Conservation (phyloP, 23 tunicate genomes). For the Styela clava region DNA sequence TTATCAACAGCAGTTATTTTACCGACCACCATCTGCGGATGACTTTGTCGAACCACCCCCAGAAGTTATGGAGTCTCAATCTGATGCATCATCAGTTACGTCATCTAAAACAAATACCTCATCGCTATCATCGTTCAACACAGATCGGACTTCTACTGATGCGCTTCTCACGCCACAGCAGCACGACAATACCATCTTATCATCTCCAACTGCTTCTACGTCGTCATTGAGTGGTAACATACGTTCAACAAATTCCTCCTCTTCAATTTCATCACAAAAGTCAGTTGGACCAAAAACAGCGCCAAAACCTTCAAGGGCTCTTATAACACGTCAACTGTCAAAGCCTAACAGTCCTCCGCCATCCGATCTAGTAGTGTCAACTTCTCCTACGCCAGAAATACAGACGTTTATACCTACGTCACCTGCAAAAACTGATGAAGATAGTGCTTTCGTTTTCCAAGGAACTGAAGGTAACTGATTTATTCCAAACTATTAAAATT, state of each 20-base stretch:
- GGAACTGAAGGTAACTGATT: background rate
- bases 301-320: conserved; percentile 19
- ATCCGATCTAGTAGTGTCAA: background rate
- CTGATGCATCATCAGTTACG: conserved; percentile 43
- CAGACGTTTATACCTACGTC: background rate
- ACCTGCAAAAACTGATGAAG: background rate
- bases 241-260: background rate
- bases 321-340: conserved; percentile 21
- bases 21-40: conserved; percentile 41
- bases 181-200: background rate
- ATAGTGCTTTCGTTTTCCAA: background rate
- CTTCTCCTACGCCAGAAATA: conserved; percentile 1
- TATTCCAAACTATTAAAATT: no score
- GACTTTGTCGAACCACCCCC: conserved; percentile 37
- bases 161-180: background rate
- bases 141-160: background rate
- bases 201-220: conserved; percentile 10
- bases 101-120: conserved; percentile 16
- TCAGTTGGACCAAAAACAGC: conserved; percentile 22
- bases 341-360: conserved; percentile 13
- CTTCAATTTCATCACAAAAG: conserved; percentile 13
- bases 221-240: conserved; percentile 9
- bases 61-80: conserved; percentile 15
- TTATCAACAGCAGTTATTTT: conserved; percentile 56
- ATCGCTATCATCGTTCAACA: background rate